Evolutionary conservation across 2,113 vertebrate species (phyloP), one percentile per base, ranked within the genome.

Genomic region (Chaetodon trifascialis): DNA sequence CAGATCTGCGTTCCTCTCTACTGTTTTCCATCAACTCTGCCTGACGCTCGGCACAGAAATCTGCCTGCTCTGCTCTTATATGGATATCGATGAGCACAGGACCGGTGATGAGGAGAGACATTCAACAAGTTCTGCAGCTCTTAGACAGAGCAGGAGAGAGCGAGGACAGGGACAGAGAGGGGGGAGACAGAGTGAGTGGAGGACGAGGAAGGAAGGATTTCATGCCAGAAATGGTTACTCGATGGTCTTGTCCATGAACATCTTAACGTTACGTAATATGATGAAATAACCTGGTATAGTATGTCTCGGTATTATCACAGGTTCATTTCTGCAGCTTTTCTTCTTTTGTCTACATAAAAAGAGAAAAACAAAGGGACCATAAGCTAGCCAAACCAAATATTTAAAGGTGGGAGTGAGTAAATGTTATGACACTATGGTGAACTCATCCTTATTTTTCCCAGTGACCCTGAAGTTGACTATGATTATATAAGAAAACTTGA

Each of bases 1-100:
- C 83, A 83, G 79, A 80, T 58, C 71, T 65, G 78, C 74, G 56
- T 84, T 87, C 83, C 84, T 90, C 59, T 79, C 23, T 59, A 73
- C 89, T 91, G 92, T 80, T 51, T 79, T 80, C 55, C 86, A 83
- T 91, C 90, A 87, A 59, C 81, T 68, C 64, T 52, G 76, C 63
- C 63, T 44, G 89, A 79, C 54, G 9, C 78, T 73, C 82, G 30
- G 66, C 77, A 23, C 72, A 55, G 70, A 88, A 88, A 86, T 49
- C 81, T 76, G 73, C 52, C 80, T 30, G 63, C 78, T 88, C 75
- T 90, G 93, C 87, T 93, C 92, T 91, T 93, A 94, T 93, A 94
- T 81, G 92, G 92, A 77, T 85, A 74, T 85, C 60, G 55, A 90
- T 82, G 86, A 86, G 86, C 71, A 40, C 30, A n/a, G 73, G 77